Percentiles rank a stretch among this genome's conserved stretches.
phyloP scores from a whole-genome alignment of 2,888 invertebrate genomes.

The Morpho helenor region DNA sequence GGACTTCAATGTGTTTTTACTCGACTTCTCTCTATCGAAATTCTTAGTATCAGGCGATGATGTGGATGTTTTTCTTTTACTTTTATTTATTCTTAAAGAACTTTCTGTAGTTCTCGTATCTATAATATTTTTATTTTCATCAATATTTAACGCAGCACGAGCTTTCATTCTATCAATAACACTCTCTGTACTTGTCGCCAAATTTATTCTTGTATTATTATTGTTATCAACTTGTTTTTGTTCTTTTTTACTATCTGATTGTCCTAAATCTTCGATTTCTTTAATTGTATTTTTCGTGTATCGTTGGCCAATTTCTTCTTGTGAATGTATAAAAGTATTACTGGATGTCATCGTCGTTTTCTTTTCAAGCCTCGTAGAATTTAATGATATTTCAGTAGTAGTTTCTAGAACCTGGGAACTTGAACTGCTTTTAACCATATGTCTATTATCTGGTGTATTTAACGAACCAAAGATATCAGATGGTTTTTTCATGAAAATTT shows the following conservation, averaged over 20 bases:
- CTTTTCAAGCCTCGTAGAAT: not conserved
- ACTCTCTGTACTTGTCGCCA: conserved; percentile 17
- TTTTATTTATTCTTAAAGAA: not conserved
- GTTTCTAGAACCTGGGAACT: conserved; percentile 11
- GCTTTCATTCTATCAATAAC: conserved; percentile 20
- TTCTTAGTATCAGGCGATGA: not conserved
- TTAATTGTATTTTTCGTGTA: not conserved
- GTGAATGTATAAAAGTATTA: conserved; percentile 9
- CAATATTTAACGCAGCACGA: conserved; percentile 4
- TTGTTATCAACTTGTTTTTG: conserved; percentile 3
- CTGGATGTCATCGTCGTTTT: not conserved
- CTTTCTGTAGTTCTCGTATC: not conserved
- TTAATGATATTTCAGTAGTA: conserved; percentile 7
- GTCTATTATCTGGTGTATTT: conserved; percentile 19
- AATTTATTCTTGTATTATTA: conserved; percentile 16
- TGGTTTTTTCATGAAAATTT: conserved; percentile 61
- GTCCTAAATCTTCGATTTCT: conserved; percentile 2
- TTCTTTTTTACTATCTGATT: not conserved
- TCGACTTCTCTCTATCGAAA: not conserved
- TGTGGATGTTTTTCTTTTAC: not conserved
- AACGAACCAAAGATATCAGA: conserved; percentile 32
- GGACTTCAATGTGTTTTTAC: not conserved
- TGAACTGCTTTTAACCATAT: conserved; percentile 4
- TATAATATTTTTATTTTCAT: conserved; percentile 1
- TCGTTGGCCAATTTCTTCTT: conserved; percentile 2